Evolutionary conservation across 2,113 vertebrate species (phyloP), one percentile per base, ranked within the genome.

Genomic region (Aphyosemion australe): DNA sequence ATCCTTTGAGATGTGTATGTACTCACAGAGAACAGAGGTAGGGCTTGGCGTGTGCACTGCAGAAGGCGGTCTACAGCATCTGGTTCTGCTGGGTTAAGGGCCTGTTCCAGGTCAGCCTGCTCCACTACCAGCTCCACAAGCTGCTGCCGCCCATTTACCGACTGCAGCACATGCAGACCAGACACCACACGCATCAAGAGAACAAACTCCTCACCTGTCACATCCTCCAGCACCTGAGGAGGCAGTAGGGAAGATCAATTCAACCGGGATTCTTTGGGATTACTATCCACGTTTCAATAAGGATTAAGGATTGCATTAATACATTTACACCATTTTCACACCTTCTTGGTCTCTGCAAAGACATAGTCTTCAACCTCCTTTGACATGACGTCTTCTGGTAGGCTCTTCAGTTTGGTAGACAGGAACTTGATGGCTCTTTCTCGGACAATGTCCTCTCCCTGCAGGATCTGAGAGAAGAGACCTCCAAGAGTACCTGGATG

Each of bases 391-490:
- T 98, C 97, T 68, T 99, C 97, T 5, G 96, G 90, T 64, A 98
- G 87, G 0, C 93, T 94, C 89, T 95, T 98, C 68, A 99, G 91
- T 83, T 98, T 99, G 61, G 91, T 88, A 11, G 96, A 95, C 19
- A 98, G 94, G 73, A 99, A 99, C 85, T 97, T 99, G 76, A 98
- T 98, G 69, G 97, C 97, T 73, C 96, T 69, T 65, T 99, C 97
- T 76, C 97, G 91, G 41, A 99, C 97, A 11, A 99, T 95, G 81
- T 98, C 97, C 69, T 98, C 97, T 45, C 97, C 97, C 78, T 99
- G 97, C 80, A 99, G 94, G 86, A 99, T 97, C 55, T 99, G 97
- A 71, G 95, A 97, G 85, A 98, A 99, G 50, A 98, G 93, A n/a
- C 97, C 97, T 55, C 96, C 96, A 58, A 99, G 87, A 16, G 97